A percentile compares a stretch with the other conserved stretches of the same genome.
Evolutionary conservation across 2,797 vertebrate genomes (phyloP).

Genomic region (Peromyscus nudipes): DNA sequence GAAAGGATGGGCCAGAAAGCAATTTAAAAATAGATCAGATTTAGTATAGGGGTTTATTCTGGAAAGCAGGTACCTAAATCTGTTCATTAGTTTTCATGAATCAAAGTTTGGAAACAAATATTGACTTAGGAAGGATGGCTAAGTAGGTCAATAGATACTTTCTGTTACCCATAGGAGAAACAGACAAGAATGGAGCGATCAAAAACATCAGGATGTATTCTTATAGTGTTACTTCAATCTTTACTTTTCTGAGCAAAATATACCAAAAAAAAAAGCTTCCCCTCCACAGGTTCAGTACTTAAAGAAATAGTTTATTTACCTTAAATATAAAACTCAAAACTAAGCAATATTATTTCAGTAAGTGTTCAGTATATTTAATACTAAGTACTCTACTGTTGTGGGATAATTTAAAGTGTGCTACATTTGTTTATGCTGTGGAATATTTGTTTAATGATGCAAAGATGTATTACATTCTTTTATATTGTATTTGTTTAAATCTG

Average conservation of each 20-base stretch:
- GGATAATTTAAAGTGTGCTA: too few relatives aligned
- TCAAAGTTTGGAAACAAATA: neutral
- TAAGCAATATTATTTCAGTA: constrained; percentile 58
- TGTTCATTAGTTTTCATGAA: neutral
- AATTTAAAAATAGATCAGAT: constrained; percentile 29
- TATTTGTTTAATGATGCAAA: too few relatives aligned
- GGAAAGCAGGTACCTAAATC: neutral
- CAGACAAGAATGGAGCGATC: neutral
- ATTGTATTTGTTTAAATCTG: too few relatives aligned
- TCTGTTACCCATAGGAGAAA: constrained; percentile 7
- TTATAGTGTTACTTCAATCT: neutral
- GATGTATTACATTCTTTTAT: too few relatives aligned
- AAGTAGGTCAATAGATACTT: neutral
- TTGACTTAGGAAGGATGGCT: neutral
- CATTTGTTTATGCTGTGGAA: too few relatives aligned
- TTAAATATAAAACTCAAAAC: constrained; percentile 68
- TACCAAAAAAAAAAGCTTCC: neutral
- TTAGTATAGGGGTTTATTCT: constrained; percentile 8
- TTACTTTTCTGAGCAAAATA: constrained; percentile 48
- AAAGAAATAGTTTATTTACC: neutral
- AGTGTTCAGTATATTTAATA: constrained; percentile 51
- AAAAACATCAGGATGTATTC: neutral
- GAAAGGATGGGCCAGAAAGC: neutral
- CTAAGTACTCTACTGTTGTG: neutral
- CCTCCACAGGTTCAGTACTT: neutral